These are phyloP conservation scores for Pyrocoelia pectoralis DNA, from an alignment of 2,888 invertebrate species.

Conservation along the genomic window DNA sequence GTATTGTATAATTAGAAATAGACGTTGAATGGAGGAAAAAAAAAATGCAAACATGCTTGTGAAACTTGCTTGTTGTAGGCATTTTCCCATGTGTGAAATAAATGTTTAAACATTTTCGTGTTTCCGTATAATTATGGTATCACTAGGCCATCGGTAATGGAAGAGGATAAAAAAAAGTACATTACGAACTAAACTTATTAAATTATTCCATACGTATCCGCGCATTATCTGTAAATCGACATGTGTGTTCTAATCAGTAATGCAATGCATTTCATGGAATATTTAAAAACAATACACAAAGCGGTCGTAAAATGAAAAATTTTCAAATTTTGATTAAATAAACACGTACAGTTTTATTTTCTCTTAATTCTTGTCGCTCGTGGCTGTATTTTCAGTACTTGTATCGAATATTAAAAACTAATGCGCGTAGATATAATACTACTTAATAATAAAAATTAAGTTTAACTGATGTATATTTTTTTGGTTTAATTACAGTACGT, in stretches of 20 bases:
- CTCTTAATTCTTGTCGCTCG: constrained; percentile 34
- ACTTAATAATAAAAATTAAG: too few species aligned
- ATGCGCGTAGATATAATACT: constrained; percentile 18
- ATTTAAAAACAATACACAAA: constrained; percentile 45
- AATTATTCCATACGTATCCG: constrained; percentile 25
- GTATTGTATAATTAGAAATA: not conserved
- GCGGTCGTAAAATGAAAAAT: constrained; percentile 32
- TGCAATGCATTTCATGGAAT: constrained; percentile 48
- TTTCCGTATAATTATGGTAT: constrained; percentile 23
- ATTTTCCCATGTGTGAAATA: constrained; percentile 11
- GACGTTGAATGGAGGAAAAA: not conserved
- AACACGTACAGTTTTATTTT: constrained; percentile 26
- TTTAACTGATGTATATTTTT: too few species aligned
- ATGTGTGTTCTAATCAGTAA: constrained; percentile 54
- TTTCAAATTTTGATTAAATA: constrained; percentile 28
- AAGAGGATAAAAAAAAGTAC: constrained; percentile 13
- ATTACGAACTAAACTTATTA: constrained; percentile 19
- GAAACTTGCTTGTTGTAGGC: constrained; percentile 3
- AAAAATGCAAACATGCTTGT: constrained; percentile 1
- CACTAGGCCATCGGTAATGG: constrained; percentile 21
- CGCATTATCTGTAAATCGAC: constrained; percentile 47
- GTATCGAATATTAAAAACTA: constrained; percentile 39
- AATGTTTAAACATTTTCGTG: constrained; percentile 16
- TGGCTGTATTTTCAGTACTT: constrained; percentile 25
- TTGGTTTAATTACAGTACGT: too few species aligned